Evolutionary conservation across 2,113 vertebrate genomes (phyloP), one percentile per base, ranked within the genome.

Genomic region (Vulpes vulpes): DNA sequence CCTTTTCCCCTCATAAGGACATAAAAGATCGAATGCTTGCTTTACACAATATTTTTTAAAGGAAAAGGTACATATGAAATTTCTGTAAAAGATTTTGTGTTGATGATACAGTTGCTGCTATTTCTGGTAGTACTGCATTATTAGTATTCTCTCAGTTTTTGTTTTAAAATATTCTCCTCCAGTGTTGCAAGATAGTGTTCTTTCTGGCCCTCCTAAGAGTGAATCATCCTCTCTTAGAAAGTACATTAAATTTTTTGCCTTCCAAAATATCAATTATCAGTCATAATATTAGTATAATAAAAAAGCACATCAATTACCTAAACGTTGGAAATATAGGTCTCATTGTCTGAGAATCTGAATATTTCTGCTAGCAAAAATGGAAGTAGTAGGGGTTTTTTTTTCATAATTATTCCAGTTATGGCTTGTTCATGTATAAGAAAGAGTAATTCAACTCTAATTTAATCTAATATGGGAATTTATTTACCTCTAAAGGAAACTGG

Each of bases 211-310:
- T 92, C 88, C 49, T 55, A 91, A 83, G 57, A 93, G 9, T 80
- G 71, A 97, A 91, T 96, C 51, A 92, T 94, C 67, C 7, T 89
- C 78, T 91, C 59, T 30, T 89, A 73, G n/a, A 89, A 89, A 96
- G 30, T 73, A 87, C 27, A 92, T 82, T 93, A 92, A 22, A 1
- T 71, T 74, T 90, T 84, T 95, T 81, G 59, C 35, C 32, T 91
- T 64, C 59, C 20, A 76, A 93, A 96, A 79, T 55, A 89, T 65
- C n/a, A 81, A 51, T 19, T 35, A n/a, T 94, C 55, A 82, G 57
- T 89, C 94, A 89, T 88, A 93, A 95, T 78, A 78, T 78, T 90
- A 94, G 12, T 78, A 84, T 74, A 83, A 57, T 35, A 55, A 92
- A 96, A 88, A 88, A 49, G 4, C 74, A 87, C 3, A 62, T 59